A percentile compares a stretch with the other conserved stretches of the same genome.
phyloP scores from a whole-genome alignment of 2,113 vertebrate species.

The Clinocottus analis region DNA sequence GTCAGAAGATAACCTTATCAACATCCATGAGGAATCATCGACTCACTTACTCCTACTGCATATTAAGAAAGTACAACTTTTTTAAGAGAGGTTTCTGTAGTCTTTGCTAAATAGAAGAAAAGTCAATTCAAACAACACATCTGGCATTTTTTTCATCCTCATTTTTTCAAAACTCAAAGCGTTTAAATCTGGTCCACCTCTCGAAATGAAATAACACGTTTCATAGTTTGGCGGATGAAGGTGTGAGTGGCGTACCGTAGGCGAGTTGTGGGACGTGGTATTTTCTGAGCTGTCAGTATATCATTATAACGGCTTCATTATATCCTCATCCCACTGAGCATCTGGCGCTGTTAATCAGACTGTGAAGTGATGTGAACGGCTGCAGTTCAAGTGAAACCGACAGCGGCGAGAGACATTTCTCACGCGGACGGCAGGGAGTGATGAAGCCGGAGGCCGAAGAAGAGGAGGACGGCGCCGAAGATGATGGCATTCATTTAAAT shows the following conservation, averaged over 20 bases:
- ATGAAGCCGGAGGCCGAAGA: conserved; percentile 21
- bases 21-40: background rate
- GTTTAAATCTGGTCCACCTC: background rate
- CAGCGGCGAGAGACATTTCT: conserved; percentile 17
- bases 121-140: background rate
- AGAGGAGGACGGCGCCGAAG: background rate
- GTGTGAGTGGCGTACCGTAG: background rate
- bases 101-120: background rate
- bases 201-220: background rate
- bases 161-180: background rate
- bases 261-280: background rate
- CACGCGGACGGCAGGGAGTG: conserved; percentile 28
- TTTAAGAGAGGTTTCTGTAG: background rate
- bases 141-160: background rate
- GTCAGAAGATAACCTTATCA: background rate
- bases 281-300: background rate
- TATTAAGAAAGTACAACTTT: background rate
- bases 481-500: background rate
- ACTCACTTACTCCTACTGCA: background rate
- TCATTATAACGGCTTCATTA: conserved; percentile 10
- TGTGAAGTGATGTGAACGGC: conserved; percentile 39
- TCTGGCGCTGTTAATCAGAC: conserved; percentile 64
- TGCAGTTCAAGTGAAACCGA: conserved; percentile 39
- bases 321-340: conserved; percentile 15
- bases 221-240: background rate